phyloP scores from a whole-genome alignment of 1,140 invertebrate genomes.

The Trichoplusia ni region DNA sequence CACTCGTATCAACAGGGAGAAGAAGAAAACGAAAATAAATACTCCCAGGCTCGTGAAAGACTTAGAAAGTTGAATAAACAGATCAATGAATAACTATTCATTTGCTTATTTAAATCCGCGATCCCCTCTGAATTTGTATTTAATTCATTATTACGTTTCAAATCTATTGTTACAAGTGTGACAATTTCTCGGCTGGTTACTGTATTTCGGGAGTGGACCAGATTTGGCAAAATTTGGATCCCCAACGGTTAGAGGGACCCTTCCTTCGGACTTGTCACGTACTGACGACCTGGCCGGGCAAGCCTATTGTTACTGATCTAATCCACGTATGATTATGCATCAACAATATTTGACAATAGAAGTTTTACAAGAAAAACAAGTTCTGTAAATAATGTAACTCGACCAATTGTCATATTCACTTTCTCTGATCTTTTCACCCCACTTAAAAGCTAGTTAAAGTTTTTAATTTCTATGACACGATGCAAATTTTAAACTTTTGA shows the following conservation, averaged over 20 bases:
- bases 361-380: constrained; percentile 66
- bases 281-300: constrained; percentile 62
- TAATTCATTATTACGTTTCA: not conserved
- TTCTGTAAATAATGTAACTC: constrained; percentile 69
- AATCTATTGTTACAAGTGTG: constrained; percentile 3
- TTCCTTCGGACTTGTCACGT: constrained; percentile 65
- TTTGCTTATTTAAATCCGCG: constrained; percentile 1
- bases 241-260: constrained; percentile 50
- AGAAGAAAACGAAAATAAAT: not conserved
- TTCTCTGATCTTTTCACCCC: constrained; percentile 67
- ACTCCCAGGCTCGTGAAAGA: not conserved
- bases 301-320: constrained; percentile 64
- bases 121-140: constrained; percentile 6
- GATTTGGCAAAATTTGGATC: constrained; percentile 43
- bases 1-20: not conserved
- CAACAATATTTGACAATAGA: constrained; percentile 61
- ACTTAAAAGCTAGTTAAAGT: constrained; percentile 49
- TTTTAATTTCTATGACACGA: constrained; percentile 54
- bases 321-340: constrained; percentile 72
- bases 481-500: constrained; percentile 55
- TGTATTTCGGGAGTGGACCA: constrained; percentile 23
- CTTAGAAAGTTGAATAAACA: constrained; percentile 11
- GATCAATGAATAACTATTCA: constrained; percentile 9
- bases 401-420: constrained; percentile 60
- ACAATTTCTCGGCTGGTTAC: constrained; percentile 20